Percentiles rank a stretch among this genome's conserved stretches.
Conservation (phyloP, 1,140 invertebrate genomes). For the Drosophila jambulina region DNA sequence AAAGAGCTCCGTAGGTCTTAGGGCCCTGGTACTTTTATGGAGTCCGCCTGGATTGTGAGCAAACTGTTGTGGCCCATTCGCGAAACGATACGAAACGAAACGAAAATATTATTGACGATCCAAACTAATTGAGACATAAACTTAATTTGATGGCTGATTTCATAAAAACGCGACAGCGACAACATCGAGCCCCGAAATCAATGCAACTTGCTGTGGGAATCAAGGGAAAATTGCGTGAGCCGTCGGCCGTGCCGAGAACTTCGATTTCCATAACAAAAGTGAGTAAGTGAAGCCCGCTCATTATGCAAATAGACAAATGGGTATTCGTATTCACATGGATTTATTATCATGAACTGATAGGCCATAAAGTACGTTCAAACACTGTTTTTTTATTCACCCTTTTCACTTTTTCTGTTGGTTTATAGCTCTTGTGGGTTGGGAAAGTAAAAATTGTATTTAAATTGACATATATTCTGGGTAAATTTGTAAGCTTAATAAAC, state of each 20-base stretch:
- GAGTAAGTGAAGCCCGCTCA: constrained; percentile 39
- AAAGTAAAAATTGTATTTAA: constrained; percentile 13
- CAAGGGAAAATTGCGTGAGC: constrained; percentile 43
- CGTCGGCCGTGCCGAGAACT: constrained; percentile 12
- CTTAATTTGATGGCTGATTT: constrained; percentile 62
- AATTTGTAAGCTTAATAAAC: neutral
- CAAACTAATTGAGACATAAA: constrained; percentile 79
- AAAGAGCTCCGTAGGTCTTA: constrained; percentile 26
- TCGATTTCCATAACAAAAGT: constrained; percentile 55
- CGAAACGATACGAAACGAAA: constrained; percentile 31
- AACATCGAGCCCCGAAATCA: constrained; percentile 58
- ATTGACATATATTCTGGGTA: constrained; percentile 1
- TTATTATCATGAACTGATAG: constrained; percentile 49
- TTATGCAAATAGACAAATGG: constrained; percentile 49
- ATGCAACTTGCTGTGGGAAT: constrained; percentile 49
- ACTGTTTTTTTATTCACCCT: neutral
- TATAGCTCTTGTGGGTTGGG: constrained; percentile 10
- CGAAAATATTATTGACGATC: constrained; percentile 62
- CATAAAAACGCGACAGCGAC: constrained; percentile 46
- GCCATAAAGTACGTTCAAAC: constrained; percentile 41
- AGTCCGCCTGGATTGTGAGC: constrained; percentile 57
- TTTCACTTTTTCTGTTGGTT: neutral
- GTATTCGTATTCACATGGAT: constrained; percentile 28
- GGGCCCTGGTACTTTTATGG: constrained; percentile 49
- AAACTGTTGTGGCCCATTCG: constrained; percentile 60